These are phyloP conservation scores for Microcebus ravelobensis DNA, from an alignment of 2,113 vertebrate species.

Conservation along the genomic window DNA sequence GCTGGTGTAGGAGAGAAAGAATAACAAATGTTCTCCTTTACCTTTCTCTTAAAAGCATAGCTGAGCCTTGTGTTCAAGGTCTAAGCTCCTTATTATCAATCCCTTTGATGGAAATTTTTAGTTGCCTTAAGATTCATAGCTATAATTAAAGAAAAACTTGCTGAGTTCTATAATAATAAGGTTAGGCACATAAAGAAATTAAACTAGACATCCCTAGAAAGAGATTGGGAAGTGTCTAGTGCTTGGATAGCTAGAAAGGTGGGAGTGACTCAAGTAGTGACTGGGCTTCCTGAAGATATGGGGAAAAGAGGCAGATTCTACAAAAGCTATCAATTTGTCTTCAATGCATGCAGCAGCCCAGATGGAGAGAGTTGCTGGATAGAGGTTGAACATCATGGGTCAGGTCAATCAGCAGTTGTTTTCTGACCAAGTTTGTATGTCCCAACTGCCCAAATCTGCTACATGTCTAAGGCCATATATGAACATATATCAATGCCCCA, in stretches of 20 bases:
- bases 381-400: not conserved
- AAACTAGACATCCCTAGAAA: not conserved
- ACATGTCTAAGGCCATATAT: not conserved
- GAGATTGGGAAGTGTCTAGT: not conserved
- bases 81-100: not conserved
- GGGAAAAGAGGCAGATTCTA: not conserved
- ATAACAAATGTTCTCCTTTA: not conserved
- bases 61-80: not conserved
- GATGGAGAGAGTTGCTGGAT: rapidly evolving
- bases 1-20: not conserved
- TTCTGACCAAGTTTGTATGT: not conserved
- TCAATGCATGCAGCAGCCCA: not conserved
- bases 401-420: not conserved
- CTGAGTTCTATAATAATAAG: not conserved
- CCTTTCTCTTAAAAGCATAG: not conserved
- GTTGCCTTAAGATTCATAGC: not conserved
- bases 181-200: not conserved
- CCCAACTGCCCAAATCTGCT: not conserved
- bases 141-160: not conserved
- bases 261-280: not conserved
- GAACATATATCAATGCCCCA: not conserved
- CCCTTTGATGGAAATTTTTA: not conserved
- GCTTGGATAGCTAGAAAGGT: not conserved
- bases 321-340: not conserved
- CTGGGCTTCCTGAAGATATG: not conserved